phyloP scores from a whole-genome alignment of 2,797 vertebrate genomes.

The Acipenser ruthenus region DNA sequence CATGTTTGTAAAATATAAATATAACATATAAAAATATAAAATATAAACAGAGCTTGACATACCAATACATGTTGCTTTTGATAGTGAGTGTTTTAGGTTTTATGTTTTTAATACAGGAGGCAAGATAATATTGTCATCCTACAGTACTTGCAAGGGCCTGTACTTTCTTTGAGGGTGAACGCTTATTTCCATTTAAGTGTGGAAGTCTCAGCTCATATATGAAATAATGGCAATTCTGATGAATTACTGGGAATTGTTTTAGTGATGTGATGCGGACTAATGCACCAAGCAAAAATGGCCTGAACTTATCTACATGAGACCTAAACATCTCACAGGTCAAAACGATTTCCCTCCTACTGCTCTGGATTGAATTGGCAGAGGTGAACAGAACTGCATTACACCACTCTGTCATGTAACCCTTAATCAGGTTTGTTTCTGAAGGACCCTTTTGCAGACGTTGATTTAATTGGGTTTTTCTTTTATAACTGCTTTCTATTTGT shows the following conservation, averaged over 20 bases:
- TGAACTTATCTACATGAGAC: not conserved
- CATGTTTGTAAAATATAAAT: too few relatives aligned
- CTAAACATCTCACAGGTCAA: slow-evolving; percentile 4
- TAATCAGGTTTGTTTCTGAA: not conserved
- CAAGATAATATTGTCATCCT: too few relatives aligned
- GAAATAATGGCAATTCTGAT: slow-evolving; percentile 3
- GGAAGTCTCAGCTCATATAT: not conserved
- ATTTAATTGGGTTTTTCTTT: not conserved
- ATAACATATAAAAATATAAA: too few relatives aligned
- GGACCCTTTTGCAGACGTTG: not conserved
- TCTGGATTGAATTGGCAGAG: not conserved
- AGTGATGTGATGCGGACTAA: slow-evolving; percentile 5
- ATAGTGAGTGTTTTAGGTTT: too few relatives aligned
- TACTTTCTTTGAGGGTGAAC: too few relatives aligned
- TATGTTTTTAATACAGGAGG: too few relatives aligned
- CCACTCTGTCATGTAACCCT: not conserved
- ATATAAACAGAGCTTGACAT: too few relatives aligned
- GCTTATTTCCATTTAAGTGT: not conserved
- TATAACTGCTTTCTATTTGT: not conserved
- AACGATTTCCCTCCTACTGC: not conserved
- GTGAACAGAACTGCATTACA: not conserved
- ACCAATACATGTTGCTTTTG: too few relatives aligned
- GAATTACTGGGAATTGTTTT: not conserved
- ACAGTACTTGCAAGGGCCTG: too few relatives aligned
- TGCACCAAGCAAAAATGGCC: not conserved